Percentiles rank a stretch among this genome's conserved stretches.
Conservation (phyloP, 2,113 vertebrate genomes). For the Ptilonorhynchus violaceus region DNA sequence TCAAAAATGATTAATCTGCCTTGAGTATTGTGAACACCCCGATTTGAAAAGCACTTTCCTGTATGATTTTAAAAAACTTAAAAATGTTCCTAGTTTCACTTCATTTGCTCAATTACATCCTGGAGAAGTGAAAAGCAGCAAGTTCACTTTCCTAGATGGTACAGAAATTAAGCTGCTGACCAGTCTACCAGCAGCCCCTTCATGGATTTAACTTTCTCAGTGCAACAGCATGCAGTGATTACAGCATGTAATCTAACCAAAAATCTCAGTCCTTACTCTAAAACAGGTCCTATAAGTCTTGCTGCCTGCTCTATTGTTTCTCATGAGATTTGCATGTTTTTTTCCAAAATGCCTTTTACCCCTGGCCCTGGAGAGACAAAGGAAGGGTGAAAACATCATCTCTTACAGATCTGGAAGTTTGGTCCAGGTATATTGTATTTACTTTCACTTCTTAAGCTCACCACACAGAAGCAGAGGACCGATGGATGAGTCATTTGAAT, state of each 20-base stretch:
- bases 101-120: not conserved
- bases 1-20: not conserved
- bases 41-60: not conserved
- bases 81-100: not conserved
- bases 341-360: not conserved
- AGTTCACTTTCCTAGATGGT: not conserved
- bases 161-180: not conserved
- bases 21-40: not conserved
- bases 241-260: not conserved
- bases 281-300: not conserved
- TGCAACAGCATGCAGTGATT: too few relatives aligned
- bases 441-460: not conserved
- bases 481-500: not conserved
- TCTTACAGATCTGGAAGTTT: not conserved
- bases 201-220: not conserved
- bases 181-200: not conserved
- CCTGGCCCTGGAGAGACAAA: not conserved
- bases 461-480: not conserved
- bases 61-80: not conserved
- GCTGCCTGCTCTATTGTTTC: not conserved
- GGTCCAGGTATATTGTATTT: not conserved
- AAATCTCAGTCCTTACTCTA: not conserved
- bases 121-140: not conserved
- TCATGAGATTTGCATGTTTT: not conserved
- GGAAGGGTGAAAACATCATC: not conserved